phyloP scores from a whole-genome alignment of 30 jellyfish, hydroid and myxozoan genomes.

The Haliclystus octoradiatus region DNA sequence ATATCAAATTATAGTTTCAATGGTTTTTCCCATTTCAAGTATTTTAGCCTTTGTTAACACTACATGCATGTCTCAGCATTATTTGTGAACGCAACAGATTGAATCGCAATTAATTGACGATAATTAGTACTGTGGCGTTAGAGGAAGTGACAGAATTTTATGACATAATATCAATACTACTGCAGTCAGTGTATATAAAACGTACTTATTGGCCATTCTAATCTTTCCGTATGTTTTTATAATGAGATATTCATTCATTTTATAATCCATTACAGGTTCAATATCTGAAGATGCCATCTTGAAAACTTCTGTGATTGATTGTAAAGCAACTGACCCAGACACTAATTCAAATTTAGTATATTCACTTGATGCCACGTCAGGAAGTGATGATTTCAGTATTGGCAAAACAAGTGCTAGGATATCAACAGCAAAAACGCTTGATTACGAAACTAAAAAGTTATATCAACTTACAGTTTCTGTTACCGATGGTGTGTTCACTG shows the following conservation, averaged over 20 bases:
- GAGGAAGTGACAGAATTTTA: no score
- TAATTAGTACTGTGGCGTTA: no score
- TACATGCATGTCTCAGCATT: no score
- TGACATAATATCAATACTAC: no score
- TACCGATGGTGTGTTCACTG: conserved; percentile 45
- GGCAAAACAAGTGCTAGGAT: conserved; percentile 36
- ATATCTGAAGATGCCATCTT: conserved; percentile 23
- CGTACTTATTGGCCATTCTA: no score
- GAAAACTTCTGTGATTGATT: conserved; percentile 13
- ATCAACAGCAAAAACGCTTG: conserved; percentile 24
- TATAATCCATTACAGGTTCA: conserved; percentile 15
- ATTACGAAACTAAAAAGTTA: conserved; percentile 41
- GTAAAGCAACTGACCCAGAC: conserved; percentile 55
- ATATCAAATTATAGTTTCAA: no score
- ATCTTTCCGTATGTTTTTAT: no score
- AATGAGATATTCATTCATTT: neutral
- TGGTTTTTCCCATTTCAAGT: no score
- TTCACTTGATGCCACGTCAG: conserved; percentile 7
- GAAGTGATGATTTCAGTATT: conserved; percentile 20
- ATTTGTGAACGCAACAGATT: no score
- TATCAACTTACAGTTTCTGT: conserved; percentile 50
- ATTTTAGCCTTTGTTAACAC: no score
- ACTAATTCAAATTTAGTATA: conserved; percentile 53
- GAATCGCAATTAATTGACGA: no score
- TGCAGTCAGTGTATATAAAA: no score